Evolutionary conservation across 2,113 vertebrate genomes (phyloP).

Genomic region (Mirza zaza): DNA sequence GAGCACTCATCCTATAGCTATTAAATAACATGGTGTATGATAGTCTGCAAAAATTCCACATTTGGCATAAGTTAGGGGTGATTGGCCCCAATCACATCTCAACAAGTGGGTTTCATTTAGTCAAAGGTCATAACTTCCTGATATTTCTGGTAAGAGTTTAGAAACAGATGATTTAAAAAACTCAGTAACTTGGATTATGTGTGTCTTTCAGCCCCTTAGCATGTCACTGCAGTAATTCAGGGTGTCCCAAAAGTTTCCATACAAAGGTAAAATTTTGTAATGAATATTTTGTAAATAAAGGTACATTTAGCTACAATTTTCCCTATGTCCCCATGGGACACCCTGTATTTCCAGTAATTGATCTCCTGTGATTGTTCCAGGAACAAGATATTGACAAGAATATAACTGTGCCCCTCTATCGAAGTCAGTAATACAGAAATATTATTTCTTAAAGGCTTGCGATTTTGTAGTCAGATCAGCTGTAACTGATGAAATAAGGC

Average conservation of each 20-base stretch:
- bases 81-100: neutral
- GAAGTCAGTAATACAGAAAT: neutral
- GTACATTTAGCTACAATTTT: too few relatives aligned
- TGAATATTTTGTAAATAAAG: too few relatives aligned
- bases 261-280: too few relatives aligned
- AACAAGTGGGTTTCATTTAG: neutral
- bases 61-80: neutral
- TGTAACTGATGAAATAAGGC: neutral
- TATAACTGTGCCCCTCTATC: neutral
- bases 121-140: neutral
- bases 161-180: neutral
- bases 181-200: neutral
- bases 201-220: neutral
- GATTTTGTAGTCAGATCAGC: neutral
- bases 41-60: neutral
- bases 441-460: neutral
- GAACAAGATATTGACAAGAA: neutral
- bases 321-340: too few relatives aligned
- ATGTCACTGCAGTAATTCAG: neutral
- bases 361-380: neutral
- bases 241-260: too few relatives aligned
- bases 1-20: neutral
- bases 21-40: neutral
- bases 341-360: neutral
- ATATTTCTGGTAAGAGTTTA: constrained; percentile 5